Evolutionary conservation across 2,888 invertebrate genomes (phyloP).

Genomic region (Hydrotaea diabolus): DNA sequence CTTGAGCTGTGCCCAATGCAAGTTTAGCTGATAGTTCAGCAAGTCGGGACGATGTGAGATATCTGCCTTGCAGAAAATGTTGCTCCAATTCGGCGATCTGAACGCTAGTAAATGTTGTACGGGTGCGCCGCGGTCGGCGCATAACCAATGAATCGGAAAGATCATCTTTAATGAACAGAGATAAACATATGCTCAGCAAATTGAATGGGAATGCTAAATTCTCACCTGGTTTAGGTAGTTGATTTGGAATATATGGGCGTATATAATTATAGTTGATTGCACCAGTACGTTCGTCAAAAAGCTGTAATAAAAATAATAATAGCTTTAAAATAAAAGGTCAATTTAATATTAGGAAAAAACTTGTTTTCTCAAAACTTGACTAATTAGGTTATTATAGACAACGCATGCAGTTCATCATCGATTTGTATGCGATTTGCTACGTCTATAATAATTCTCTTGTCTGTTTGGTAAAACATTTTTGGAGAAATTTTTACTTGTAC

Average conservation of each 20-base stretch:
- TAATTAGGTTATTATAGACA: no score
- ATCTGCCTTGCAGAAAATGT: constrained; percentile 74
- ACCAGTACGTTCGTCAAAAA: constrained; percentile 74
- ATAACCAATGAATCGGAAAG: constrained; percentile 73
- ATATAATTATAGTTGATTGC: constrained; percentile 74
- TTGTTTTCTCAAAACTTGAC: no score
- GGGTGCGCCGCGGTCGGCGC: constrained; percentile 74
- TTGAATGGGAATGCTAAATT: neutral
- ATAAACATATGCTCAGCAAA: neutral
- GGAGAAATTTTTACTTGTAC: no score
- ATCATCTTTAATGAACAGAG: constrained; percentile 69
- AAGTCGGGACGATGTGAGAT: constrained; percentile 73
- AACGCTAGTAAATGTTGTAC: constrained; percentile 75
- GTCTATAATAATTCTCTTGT: no score
- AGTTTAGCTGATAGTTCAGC: constrained; percentile 73
- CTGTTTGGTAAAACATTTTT: no score
- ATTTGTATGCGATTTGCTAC: no score
- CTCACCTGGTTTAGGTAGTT: constrained; percentile 48
- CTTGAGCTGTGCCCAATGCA: constrained; percentile 73
- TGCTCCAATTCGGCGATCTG: constrained; percentile 75
- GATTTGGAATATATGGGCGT: constrained; percentile 71
- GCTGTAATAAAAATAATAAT: constrained; percentile 61
- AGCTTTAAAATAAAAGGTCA: no score
- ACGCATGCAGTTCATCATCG: no score
- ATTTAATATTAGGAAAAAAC: no score